phyloP scores from a whole-genome alignment of 2,797 vertebrate species.

The Atherinosoma microstoma region DNA sequence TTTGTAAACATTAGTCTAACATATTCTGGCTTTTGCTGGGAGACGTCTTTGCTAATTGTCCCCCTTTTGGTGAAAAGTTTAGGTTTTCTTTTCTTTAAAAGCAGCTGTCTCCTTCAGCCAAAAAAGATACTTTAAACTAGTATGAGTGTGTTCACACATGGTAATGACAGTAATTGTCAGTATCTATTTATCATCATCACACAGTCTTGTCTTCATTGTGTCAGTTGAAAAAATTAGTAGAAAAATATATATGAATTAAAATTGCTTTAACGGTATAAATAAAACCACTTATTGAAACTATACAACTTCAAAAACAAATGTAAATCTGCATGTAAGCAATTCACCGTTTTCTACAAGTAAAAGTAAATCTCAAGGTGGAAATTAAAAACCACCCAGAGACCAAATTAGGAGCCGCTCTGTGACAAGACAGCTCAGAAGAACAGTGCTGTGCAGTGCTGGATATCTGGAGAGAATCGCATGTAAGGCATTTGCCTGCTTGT shows the following conservation, averaged over 20 bases:
- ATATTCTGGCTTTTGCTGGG: too few relatives aligned
- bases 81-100: not conserved
- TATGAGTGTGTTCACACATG: not conserved
- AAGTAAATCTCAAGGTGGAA: slow-evolving; percentile 9
- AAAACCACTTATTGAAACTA: not conserved
- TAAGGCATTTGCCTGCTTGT: slow-evolving; percentile 81
- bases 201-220: too few relatives aligned
- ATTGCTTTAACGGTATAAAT: not conserved
- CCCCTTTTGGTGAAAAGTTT: not conserved
- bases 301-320: too few relatives aligned
- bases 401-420: slow-evolving; percentile 29
- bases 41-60: not conserved
- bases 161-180: not conserved
- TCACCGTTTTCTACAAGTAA: not conserved
- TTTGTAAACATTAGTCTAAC: not conserved
- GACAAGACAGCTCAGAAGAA: slow-evolving; percentile 27
- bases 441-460: slow-evolving; percentile 29
- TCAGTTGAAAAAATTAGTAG: too few relatives aligned
- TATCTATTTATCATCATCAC: too few relatives aligned
- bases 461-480: slow-evolving; percentile 72
- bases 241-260: not conserved
- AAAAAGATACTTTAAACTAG: not conserved
- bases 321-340: too few relatives aligned
- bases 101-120: not conserved
- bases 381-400: slow-evolving; percentile 12